Evolutionary conservation across 2,888 invertebrate species (phyloP).

Genomic region (Halictus quadricinctus): DNA sequence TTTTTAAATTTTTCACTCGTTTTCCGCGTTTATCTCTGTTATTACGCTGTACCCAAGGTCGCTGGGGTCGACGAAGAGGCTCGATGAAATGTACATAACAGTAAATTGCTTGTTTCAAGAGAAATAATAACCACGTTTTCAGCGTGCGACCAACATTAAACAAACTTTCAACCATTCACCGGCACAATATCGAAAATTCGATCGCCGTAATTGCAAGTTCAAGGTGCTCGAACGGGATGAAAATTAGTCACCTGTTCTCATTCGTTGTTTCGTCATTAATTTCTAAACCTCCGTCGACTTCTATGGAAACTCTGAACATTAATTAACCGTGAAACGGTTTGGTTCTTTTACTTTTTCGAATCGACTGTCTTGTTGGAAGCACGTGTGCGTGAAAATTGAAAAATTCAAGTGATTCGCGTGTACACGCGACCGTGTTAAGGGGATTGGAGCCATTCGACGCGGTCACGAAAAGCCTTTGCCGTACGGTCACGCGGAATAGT

Average conservation of each 20-base stretch:
- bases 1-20: conserved; percentile 18
- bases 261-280: not conserved
- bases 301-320: not conserved
- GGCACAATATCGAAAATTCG: not conserved
- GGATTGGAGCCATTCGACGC: conserved; percentile 48
- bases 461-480: conserved; percentile 59
- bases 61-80: not conserved
- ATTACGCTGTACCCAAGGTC: conserved; percentile 12
- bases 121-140: conserved; percentile 5
- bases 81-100: conserved; percentile 23
- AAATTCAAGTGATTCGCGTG: not conserved
- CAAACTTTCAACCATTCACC: conserved; percentile 8
- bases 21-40: not conserved
- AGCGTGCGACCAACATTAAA: conserved; percentile 4
- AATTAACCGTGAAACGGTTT: too few species aligned
- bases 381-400: not conserved
- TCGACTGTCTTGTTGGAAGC: not conserved
- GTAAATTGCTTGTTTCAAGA: not conserved
- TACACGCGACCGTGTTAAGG: conserved; percentile 1
- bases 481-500: conserved; percentile 4
- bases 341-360: not conserved
- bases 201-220: conserved; percentile 15
- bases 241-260: not conserved
- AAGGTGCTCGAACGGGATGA: not conserved
- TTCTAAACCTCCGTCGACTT: not conserved